These are phyloP conservation scores for Isichthys henryi DNA, from an alignment of 2,113 vertebrate species.

Conservation along the genomic window DNA sequence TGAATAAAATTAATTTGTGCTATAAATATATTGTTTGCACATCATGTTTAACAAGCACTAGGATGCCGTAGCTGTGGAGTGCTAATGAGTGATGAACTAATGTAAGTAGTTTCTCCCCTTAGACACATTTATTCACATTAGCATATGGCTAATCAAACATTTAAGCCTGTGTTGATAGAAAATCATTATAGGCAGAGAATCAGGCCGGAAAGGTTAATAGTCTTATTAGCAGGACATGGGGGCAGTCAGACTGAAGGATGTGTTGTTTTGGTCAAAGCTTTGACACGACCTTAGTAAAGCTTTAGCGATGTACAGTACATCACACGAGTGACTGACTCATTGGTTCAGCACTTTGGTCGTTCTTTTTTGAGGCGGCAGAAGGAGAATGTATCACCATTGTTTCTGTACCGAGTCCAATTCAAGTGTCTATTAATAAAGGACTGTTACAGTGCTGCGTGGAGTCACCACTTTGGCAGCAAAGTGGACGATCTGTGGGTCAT, in stretches of 20 bases:
- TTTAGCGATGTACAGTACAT: neutral
- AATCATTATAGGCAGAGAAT: neutral
- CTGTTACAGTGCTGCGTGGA: neutral
- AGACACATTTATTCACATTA: constrained; percentile 11
- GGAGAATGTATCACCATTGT: neutral
- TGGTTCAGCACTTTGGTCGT: neutral
- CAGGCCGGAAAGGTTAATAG: neutral
- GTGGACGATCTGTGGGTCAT: neutral
- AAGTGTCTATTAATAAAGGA: neutral
- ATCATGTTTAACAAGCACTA: neutral
- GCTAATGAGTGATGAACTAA: neutral
- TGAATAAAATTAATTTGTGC: neutral
- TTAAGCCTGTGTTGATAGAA: neutral
- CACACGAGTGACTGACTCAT: neutral
- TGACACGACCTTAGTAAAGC: neutral
- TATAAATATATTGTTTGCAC: neutral
- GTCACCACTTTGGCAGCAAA: neutral
- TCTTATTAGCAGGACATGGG: neutral
- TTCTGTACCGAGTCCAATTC: neutral
- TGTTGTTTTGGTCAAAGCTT: neutral
- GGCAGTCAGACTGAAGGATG: neutral
- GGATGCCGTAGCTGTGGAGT: neutral
- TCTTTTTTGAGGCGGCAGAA: neutral
- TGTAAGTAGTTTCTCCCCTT: neutral
- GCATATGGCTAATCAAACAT: neutral